These are phyloP conservation scores for Chloroceryle aenea DNA, from an alignment of 2,113 vertebrate genomes.

Conservation along the genomic window DNA sequence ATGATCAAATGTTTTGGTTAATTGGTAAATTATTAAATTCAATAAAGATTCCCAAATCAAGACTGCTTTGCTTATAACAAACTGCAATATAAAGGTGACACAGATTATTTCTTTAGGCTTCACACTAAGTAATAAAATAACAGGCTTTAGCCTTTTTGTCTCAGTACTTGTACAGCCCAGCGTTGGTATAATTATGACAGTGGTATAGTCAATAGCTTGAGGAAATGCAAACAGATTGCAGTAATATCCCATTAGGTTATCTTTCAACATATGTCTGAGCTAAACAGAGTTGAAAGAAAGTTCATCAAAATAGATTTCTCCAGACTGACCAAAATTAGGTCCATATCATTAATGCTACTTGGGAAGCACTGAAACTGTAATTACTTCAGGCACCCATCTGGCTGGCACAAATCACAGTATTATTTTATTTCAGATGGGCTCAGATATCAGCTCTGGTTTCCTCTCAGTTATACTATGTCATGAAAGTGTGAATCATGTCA, in stretches of 20 bases:
- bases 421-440: conserved; percentile 28
- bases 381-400: conserved; percentile 32
- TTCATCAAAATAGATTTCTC: conserved; percentile 20
- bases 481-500: neutral
- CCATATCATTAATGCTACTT: neutral
- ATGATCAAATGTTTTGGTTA: neutral
- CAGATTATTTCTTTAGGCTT: neutral
- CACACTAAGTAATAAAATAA: neutral
- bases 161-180: neutral
- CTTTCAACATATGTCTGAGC: conserved; percentile 4
- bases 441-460: neutral
- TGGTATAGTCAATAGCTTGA: neutral
- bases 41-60: neutral
- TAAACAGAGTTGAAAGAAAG: conserved; percentile 38
- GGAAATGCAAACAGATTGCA: conserved; percentile 32
- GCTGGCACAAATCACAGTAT: conserved; percentile 41
- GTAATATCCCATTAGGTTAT: neutral
- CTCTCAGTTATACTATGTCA: neutral
- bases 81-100: neutral
- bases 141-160: neutral
- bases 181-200: neutral
- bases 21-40: neutral
- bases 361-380: neutral
- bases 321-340: conserved; percentile 17
- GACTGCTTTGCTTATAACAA: neutral